Base-by-base conservation (phyloP, 2,113 vertebrate genomes). In the Egretta garzetta region DNA sequence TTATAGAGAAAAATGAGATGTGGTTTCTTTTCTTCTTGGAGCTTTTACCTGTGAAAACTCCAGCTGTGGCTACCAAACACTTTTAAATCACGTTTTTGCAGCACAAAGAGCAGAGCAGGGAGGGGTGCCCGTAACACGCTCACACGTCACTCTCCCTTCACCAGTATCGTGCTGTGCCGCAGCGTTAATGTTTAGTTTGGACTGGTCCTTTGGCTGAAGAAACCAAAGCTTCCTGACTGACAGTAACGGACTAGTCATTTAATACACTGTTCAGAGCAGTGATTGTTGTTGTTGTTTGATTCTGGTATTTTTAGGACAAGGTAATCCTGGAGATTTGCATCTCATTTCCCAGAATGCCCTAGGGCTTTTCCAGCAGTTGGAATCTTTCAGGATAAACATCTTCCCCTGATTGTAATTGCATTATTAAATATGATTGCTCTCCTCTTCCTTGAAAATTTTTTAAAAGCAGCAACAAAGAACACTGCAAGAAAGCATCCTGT, bases 301-400 rank as follows among this genome's bases (percentile, higher is more conserved):
- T 96, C 70, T 80, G 81, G 74, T 94, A 94, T 94, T 96, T 97
- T 94, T 93, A 90, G 74, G 94, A 93, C 81, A 77, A 91, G 94
- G 93, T 94, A 97, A 97, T 96, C 95, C 96, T 94, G 63, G 35
- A 96, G 93, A 96, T 96, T 94, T 95, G 84, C 93, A 97, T 97
- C 91, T 96, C 84, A 90, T 95, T 93, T 93, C 95, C 93, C 91
- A 96, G 89, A 96, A 97, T 88, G 93, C 96, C 87, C 91, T 5
- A 90, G 87, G 87, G 94, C 84, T 94, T 94, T 96, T 94, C 93
- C 91, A 97, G 93, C 95, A 96, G 91, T 95, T 94, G 74, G 91
- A 96, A 91, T 94, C 94, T 90, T 66, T 70, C 91, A 89, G 95
- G 89, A 96, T 95, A 96, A 97, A 96, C 93, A 97, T 94, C 87